Conservation (phyloP, 2,888 invertebrate genomes). For the Oeneis ivallda region DNA sequence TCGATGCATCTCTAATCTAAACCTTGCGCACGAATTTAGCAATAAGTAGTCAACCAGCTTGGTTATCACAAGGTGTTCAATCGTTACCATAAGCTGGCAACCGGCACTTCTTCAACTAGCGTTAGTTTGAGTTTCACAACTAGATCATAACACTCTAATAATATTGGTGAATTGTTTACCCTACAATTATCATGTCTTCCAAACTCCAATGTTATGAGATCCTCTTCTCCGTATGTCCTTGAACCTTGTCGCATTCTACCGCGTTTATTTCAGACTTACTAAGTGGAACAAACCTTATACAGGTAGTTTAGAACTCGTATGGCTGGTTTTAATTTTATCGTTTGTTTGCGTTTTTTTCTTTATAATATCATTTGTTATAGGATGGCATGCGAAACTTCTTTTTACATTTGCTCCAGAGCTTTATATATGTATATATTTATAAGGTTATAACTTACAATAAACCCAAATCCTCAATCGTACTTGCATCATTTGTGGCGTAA, state of each 20-base stretch:
- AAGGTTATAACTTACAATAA: neutral
- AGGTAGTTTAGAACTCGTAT: constrained; percentile 38
- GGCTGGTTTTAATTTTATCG: constrained; percentile 35
- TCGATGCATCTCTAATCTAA: too few species aligned
- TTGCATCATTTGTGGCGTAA: constrained; percentile 26
- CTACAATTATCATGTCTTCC: neutral
- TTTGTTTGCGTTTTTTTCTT: constrained; percentile 24
- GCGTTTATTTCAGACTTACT: constrained; percentile 19
- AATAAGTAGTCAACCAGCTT: neutral
- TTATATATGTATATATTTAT: neutral
- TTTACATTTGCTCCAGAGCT: constrained; percentile 8
- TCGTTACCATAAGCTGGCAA: neutral
- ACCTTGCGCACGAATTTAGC: neutral
- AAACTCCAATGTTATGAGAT: constrained; percentile 6
- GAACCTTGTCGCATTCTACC: constrained; percentile 30
- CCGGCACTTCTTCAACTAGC: neutral
- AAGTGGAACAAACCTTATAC: constrained; percentile 32
- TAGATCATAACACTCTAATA: neutral
- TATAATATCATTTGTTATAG: constrained; percentile 9
- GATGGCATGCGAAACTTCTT: constrained; percentile 9
- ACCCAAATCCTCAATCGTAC: neutral
- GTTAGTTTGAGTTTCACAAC: neutral
- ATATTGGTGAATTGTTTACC: neutral
- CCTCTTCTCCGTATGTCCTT: constrained; percentile 28
- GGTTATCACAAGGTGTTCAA: neutral